Conservation (phyloP, 2,113 vertebrate genomes). For the Dicrurus megarhynchus region DNA sequence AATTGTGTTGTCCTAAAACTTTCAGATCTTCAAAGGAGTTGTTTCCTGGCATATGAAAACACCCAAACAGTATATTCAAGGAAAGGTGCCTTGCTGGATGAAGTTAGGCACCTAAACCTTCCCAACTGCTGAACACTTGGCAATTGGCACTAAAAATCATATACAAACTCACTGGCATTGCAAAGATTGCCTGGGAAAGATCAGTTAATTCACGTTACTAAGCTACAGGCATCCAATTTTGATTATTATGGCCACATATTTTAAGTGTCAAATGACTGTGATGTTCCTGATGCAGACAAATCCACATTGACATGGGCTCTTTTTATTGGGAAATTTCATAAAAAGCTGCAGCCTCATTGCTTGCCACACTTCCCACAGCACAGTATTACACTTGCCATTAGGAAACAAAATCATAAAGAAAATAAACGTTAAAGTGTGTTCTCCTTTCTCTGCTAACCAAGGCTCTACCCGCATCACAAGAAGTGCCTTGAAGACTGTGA, state of each 20-base stretch:
- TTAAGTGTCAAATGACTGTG: not conserved
- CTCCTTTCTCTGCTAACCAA: not conserved
- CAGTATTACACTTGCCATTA: not conserved
- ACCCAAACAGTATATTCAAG: not conserved
- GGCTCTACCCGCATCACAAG: not conserved
- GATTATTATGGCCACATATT: not conserved
- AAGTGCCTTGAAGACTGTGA: not conserved
- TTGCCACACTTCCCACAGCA: not conserved
- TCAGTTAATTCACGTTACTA: not conserved
- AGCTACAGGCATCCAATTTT: not conserved
- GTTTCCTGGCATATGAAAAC: not conserved
- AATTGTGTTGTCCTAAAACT: not conserved
- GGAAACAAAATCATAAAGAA: not conserved
- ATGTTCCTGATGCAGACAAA: not conserved
- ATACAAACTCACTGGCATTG: not conserved
- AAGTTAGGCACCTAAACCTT: not conserved
- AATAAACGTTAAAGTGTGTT: not conserved
- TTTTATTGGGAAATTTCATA: not conserved
- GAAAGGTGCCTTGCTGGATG: not conserved
- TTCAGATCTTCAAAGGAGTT: not conserved
- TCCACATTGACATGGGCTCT: not conserved
- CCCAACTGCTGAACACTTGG: not conserved
- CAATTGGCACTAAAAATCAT: not conserved
- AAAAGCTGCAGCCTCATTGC: not conserved
- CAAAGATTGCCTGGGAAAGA: not conserved